Evolutionary conservation across 2,797 vertebrate genomes (phyloP), one percentile per base, ranked within the genome.

Genomic region (Xenopus petersii): DNA sequence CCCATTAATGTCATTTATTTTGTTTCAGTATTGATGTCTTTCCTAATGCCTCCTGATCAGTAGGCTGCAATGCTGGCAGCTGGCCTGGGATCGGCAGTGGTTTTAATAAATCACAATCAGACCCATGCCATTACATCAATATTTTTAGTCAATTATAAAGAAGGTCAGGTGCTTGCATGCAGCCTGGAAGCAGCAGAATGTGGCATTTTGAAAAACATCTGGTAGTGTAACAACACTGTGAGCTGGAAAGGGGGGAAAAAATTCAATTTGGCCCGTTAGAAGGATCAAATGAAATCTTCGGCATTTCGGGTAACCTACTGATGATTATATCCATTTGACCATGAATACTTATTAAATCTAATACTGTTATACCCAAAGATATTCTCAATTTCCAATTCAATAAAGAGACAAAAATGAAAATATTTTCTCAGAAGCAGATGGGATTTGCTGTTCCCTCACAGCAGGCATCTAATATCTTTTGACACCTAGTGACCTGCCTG

Each of bases 91-190:
- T 94, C 92, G 87, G 92, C 91, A 91, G 85, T 90, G 92, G 89
- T 95, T 97, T 97, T 96, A 96, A 98, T 98, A 98, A 98, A 98
- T 98, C 96, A 98, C 96, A 97, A 98, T 98, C 96, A 98, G 95
- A 94, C 94, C 92, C 88, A 91, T 95, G 95, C 95, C 95, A 94
- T 95, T 96, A 95, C 95, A 96, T 98, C 96, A 96, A 98, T 98
- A 97, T 95, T 97, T 96, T 95, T 93, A 93, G 95, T 98, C 96
- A 98, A 97, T 98, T 98, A 98, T 96, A 91, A 92, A 92, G 95
- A 97, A 98, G 96, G 95, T 97, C 95, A 96, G 94, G 94, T 96
- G 95, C 93, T 56, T 92, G 91, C 92, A 86, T 92, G 92, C 90
- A 82, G 90, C 89, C 88, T 90, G 86, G 89, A 88, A 93, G 91